Percentiles rank a stretch among this genome's conserved stretches.
phyloP scores from a whole-genome alignment of 1,140 invertebrate species.

The Tetramorium parvispinum region DNA sequence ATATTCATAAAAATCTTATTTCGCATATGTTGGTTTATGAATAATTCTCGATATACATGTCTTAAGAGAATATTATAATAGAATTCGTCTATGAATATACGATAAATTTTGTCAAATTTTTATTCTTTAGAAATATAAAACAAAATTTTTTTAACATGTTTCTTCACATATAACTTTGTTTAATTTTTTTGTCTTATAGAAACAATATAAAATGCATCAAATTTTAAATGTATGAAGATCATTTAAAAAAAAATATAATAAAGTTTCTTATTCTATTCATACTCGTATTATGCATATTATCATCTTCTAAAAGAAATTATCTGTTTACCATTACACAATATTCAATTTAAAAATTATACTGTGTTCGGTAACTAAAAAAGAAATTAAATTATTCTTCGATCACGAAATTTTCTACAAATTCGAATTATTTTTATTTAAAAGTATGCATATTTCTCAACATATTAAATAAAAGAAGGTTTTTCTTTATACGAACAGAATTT shows the following conservation, averaged over 20 bases:
- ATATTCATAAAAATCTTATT: constrained; percentile 5
- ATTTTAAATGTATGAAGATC: not conserved
- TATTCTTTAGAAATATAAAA: constrained; percentile 26
- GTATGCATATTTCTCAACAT: too few relatives aligned
- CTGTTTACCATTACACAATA: too few relatives aligned
- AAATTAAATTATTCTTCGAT: too few relatives aligned
- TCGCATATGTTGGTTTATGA: not conserved
- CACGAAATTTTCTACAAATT: too few relatives aligned
- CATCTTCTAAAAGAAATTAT: too few relatives aligned
- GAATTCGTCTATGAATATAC: not conserved
- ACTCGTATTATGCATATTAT: too few relatives aligned
- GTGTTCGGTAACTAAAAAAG: too few relatives aligned
- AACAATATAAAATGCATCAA: not conserved
- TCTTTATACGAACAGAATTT: too few relatives aligned
- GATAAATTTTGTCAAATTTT: constrained; percentile 20
- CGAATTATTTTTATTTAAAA: too few relatives aligned
- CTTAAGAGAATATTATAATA: not conserved
- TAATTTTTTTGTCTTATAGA: constrained; percentile 1
- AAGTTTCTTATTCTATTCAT: too few relatives aligned
- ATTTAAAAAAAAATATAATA: not conserved
- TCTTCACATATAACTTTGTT: not conserved
- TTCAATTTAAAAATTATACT: too few relatives aligned
- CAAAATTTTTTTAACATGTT: not conserved
- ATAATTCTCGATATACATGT: not conserved
- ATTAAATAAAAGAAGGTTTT: too few relatives aligned